Percentiles rank a stretch among this genome's conserved stretches.
Evolutionary conservation across 2,888 invertebrate species (phyloP).

Genomic region (Pasiphila rectangulata): DNA sequence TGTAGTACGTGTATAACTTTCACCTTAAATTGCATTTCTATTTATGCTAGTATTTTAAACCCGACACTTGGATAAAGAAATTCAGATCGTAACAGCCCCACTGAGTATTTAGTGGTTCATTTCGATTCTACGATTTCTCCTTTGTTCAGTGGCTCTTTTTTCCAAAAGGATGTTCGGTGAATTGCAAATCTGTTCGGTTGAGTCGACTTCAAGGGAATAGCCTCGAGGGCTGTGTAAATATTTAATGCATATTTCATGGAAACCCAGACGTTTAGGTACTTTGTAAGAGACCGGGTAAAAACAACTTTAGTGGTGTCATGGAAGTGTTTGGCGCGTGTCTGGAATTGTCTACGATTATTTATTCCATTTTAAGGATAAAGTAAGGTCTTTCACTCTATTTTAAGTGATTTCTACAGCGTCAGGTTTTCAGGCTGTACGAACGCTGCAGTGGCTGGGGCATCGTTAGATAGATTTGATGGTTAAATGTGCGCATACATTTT

Average conservation of each 20-base stretch:
- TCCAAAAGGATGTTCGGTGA: conserved; percentile 72
- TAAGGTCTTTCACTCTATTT: too few relatives aligned
- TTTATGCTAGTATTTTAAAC: too few relatives aligned
- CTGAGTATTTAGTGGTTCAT: conserved; percentile 64
- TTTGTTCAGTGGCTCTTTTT: conserved; percentile 68
- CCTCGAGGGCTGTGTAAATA: conserved; percentile 70
- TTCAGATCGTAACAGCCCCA: conserved; percentile 23
- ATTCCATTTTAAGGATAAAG: background rate
- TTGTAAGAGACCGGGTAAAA: conserved; percentile 66
- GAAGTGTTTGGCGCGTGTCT: conserved; percentile 34
- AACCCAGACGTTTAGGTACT: conserved; percentile 65
- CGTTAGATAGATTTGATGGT: too few relatives aligned
- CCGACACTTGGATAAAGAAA: too few relatives aligned
- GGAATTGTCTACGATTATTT: background rate
- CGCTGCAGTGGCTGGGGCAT: too few relatives aligned
- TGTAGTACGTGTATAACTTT: too few relatives aligned
- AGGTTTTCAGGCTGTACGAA: too few relatives aligned
- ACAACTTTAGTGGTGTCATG: conserved; percentile 54
- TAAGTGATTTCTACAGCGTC: too few relatives aligned
- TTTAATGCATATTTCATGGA: conserved; percentile 79
- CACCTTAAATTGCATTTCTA: too few relatives aligned
- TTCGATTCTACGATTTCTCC: conserved; percentile 60
- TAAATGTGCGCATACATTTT: too few relatives aligned
- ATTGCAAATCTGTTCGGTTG: conserved; percentile 76
- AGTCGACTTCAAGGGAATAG: conserved; percentile 71